Conservation (phyloP, 2,797 vertebrate genomes). For the Premnoplex brunnescens region DNA sequence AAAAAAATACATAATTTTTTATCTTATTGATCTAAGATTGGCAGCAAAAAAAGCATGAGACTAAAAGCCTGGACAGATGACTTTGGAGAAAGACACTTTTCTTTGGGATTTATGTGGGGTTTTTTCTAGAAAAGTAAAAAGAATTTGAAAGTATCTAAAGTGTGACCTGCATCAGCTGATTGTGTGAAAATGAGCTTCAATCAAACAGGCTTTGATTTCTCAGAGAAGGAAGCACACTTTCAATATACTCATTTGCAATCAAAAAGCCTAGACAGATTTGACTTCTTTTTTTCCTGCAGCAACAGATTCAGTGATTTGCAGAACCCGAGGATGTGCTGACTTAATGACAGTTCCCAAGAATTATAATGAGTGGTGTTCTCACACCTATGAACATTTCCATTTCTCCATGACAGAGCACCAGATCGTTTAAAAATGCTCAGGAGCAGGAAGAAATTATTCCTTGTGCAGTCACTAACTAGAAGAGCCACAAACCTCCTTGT, state of each 20-base stretch:
- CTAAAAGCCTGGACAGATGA: background rate
- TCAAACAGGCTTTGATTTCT: slow-evolving; percentile 38
- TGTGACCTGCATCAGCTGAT: slow-evolving; percentile 28
- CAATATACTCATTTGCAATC: slow-evolving; percentile 26
- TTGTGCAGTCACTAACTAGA: background rate
- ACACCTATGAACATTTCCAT: background rate
- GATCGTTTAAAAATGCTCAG: background rate
- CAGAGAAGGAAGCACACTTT: background rate
- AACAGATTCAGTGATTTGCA: background rate
- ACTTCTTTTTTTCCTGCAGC: background rate
- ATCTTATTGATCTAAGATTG: background rate
- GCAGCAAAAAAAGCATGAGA: background rate
- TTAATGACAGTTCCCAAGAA: background rate
- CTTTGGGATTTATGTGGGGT: background rate
- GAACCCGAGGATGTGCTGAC: background rate
- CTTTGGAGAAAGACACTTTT: background rate
- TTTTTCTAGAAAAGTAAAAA: background rate
- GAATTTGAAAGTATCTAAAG: background rate
- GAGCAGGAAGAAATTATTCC: background rate
- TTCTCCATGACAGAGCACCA: background rate
- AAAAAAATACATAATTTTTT: background rate
- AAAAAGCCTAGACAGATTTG: slow-evolving; percentile 4
- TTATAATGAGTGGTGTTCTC: background rate
- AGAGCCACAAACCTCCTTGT: background rate
- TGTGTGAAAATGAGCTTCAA: slow-evolving; percentile 52